Base-by-base conservation (phyloP, 23 tunicate species). In the Aplidium turbinatum region DNA sequence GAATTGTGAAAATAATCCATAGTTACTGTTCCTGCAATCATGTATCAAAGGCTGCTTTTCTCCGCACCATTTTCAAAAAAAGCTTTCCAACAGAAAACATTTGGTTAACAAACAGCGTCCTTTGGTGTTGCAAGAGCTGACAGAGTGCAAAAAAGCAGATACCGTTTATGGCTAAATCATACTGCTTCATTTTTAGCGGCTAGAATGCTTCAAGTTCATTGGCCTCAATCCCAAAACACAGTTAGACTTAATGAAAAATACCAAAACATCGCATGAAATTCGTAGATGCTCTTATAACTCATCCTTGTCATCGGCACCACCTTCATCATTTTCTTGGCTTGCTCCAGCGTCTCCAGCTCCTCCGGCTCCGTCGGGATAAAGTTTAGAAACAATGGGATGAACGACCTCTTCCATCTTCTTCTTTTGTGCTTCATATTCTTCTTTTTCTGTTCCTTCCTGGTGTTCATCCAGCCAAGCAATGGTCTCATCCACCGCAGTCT, bases 391-490 rank as follows among this genome's bases (percentile, higher is more conserved):
- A 39, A 91, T 91, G 0, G 97, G 97, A 61, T 91, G 90, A 23
- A 74, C 86, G 47, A 91, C 72, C 74, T 78, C 97, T 84, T 91
- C 97, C 85, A 91, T 69, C 45, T 84, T 91, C 81, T 91, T 91
- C 83, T 91, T 91, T 47, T 91, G 97, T 32, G 90, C 83, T 67
- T 84, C 86, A 51, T 73, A 84, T 29, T 84, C 90, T 18, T 91
- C 97, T 46, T 91, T 91, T 38, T 84, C 91, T 19, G 96, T 57
- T 36, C 79, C 87, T 36, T 88, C 96, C 39, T 75, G 92, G 53
- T 88, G 86, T 48, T 84, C 88, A 34, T 95, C 99, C 70, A 95
- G 65, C 99, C 99, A 95, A 25, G 86, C 51, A 56, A 95, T 83
- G n/a, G 96, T 73, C 47, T 95, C 92, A 35, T 95, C 96, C 21